Base-by-base conservation (phyloP, 2,888 invertebrate species). In the Drosophila fungiperda region DNA sequence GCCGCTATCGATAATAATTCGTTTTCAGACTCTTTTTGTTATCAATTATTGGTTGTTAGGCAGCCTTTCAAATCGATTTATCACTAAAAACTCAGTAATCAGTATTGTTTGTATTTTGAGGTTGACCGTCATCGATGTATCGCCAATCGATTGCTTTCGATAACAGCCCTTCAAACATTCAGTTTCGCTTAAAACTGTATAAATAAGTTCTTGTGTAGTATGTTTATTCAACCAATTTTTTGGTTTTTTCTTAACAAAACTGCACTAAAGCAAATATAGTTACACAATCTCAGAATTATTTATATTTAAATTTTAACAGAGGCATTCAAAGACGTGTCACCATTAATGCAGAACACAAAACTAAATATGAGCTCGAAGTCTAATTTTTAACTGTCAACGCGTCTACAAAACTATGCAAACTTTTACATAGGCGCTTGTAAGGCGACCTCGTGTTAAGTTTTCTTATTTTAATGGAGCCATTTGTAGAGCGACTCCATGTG, bases 1-100 rank as follows among this genome's bases (percentile, higher is more conserved):
- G 80, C 87, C 87, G 82, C 87, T 84, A 84, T 83, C 79, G 86
- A 86, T 86, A 71, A 58, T 33, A 60, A 62, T 66, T 68, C 63
- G 58, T 54, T 54, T 55, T 7, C 48, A 26, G 32, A 38, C 48
- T 48, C 45, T 42, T 23, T 8, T 3, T 32, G 23, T 9, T 65
- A 73, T 83, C 82, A 79, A 64, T 32, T 69, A 11, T 20, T 15
- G 5, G 9, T 6, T n/a, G 15, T 0, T 33, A 20, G 11, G 53
- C 57, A 73, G 40, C 23, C 60, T 20, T 40, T 9, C 7, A 36
- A 33, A 73, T 54, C 59, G 57, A 50, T 40, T n/a, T 17, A 15
- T 2, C 23, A 17, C 1, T 20, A 45, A 40, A 40, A 32, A 12
- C 11, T 1, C 3, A 7, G 6, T 49, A 26, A n/a, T 1, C 12